These are phyloP conservation scores for Schizothorax lantsangensis DNA, from an alignment of 2,797 vertebrate genomes.

Conservation along the genomic window DNA sequence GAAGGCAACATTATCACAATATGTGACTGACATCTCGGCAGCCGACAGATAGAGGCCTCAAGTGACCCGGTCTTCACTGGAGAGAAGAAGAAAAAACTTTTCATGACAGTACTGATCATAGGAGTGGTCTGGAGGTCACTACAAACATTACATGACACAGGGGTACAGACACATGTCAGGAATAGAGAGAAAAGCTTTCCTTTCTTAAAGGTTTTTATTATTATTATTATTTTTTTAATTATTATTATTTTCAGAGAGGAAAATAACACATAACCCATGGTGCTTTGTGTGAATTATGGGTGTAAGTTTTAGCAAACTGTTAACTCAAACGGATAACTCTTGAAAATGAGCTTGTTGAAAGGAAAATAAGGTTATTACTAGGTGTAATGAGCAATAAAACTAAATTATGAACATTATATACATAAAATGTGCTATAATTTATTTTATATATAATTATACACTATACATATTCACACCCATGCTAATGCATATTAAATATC, in stretches of 20 bases:
- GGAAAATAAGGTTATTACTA: background rate
- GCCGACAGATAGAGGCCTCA: constrained; percentile 2
- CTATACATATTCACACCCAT: background rate
- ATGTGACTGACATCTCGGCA: constrained; percentile 46
- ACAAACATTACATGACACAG: constrained; percentile 34
- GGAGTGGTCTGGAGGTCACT: constrained; percentile 31
- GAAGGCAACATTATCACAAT: constrained; percentile 41
- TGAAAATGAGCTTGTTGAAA: background rate
- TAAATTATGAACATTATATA: background rate
- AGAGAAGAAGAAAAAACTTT: background rate
- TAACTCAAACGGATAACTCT: background rate
- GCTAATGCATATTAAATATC: background rate
- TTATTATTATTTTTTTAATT: no score
- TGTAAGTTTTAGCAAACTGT: background rate
- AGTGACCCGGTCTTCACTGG: constrained; percentile 1
- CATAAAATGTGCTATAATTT: background rate
- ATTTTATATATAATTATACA: background rate
- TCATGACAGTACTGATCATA: constrained; percentile 19
- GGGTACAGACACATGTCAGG: constrained; percentile 8
- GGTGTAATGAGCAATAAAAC: background rate
- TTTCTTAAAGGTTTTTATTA: background rate
- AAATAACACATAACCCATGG: background rate
- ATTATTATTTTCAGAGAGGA: background rate
- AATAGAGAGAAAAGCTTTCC: background rate
- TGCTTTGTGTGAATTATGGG: background rate